A percentile compares a stretch with the other conserved stretches of the same genome.
Evolutionary conservation across 2,113 vertebrate species (phyloP).

Genomic region (Archocentrus centrarchus): DNA sequence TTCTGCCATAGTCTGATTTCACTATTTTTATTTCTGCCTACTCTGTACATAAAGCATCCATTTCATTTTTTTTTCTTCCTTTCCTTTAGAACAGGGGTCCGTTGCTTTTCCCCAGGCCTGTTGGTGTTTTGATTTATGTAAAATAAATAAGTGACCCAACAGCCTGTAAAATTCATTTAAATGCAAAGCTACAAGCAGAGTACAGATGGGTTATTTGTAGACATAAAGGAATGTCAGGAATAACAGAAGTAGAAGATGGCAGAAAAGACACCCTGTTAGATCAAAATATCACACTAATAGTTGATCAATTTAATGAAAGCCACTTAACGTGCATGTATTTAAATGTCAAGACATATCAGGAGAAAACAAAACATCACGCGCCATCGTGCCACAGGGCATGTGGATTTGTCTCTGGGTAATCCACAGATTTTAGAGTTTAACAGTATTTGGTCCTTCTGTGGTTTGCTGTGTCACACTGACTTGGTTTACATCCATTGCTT

Average conservation of each 20-base stretch:
- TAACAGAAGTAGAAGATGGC: background rate
- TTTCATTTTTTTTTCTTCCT: background rate
- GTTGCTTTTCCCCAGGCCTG: background rate
- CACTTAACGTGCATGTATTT: background rate
- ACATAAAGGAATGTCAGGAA: background rate
- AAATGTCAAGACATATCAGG: background rate
- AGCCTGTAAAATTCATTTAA: background rate
- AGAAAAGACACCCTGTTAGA: background rate
- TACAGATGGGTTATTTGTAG: background rate
- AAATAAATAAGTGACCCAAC: background rate
- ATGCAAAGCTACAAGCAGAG: slow-evolving; percentile 9
- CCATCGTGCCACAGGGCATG: too few species aligned
- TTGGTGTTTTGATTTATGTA: background rate
- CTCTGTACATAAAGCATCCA: background rate
- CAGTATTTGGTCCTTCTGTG: background rate
- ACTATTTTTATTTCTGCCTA: background rate
- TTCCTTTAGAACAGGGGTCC: background rate
- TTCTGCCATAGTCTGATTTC: background rate
- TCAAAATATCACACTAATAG: background rate
- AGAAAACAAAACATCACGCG: too few species aligned
- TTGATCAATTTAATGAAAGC: background rate
- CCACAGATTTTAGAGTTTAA: background rate
- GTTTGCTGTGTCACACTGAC: background rate
- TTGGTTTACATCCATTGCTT: background rate
- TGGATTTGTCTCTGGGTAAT: background rate